Base-by-base conservation (phyloP, 2,888 invertebrate species). In the Eutolmus rufibarbis region DNA sequence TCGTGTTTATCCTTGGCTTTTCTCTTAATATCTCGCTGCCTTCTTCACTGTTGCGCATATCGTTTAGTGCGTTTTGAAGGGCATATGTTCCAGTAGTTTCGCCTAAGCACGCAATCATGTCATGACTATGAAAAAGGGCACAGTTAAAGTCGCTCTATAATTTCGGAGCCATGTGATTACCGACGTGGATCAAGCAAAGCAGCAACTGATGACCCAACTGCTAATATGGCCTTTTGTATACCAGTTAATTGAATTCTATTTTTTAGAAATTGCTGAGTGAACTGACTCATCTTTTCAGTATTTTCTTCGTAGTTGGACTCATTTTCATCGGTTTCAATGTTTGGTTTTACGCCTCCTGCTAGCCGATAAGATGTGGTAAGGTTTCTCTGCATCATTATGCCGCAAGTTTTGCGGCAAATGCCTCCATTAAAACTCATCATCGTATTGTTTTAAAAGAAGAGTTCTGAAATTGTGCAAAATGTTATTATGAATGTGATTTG, bases 31-130 rank as follows among this genome's bases (percentile, higher is more conserved):
- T 97, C 89, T 95, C 94, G 28, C 92, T 92, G 1, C 99, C 99
- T 93, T 98, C 97, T 2, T 94, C 92, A 87, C 96, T 96, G 77
- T 94, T 93, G 89, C 95, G 92, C 98, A 99, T 98, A 91, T 95
- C 94, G 74, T 93, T 91, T 86, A 94, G 93, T 93, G 99, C 97
- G 90, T 95, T 94, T 88, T 93, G 93, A 5, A 98, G 93, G 3
- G 98, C 96, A 77, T 91, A 91, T 89, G 94, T 93, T 2, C 95
- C 98, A 12, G 98, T 97, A 0, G 98, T 97, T 93, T 99, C 99
- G 0, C 98, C 98, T 89, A 98, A 94, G 89, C 97, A 97, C 31
- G 98, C 98, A 89, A 99, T 97, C 97, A 98, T 98, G 91, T 99
- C 98, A 23, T 95, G 96, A 88, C 97, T 93, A 87, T 92, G 91